phyloP scores from a whole-genome alignment of 2,113 vertebrate genomes.

The Carassius gibelio region DNA sequence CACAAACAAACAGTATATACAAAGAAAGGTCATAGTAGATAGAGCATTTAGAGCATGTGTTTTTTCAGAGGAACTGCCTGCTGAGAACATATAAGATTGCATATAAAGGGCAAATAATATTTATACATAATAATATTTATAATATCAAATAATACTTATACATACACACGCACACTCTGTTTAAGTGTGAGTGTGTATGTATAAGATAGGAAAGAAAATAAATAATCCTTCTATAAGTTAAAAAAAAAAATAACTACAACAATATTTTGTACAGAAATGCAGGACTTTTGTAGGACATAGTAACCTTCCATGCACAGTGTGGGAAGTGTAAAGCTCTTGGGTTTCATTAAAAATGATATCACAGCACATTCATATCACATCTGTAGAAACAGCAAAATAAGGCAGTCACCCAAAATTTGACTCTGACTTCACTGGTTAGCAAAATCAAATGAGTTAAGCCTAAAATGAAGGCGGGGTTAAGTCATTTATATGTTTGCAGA shows the following conservation, averaged over 20 bases:
- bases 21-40: not conserved
- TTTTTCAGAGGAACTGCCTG: not conserved
- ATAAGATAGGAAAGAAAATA: not conserved
- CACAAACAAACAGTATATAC: not conserved
- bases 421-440: not conserved
- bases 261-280: not conserved
- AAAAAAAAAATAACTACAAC: not conserved
- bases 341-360: not conserved
- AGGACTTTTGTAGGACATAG: not conserved
- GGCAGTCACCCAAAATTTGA: not conserved
- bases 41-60: not conserved
- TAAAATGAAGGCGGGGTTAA: not conserved
- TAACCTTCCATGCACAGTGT: not conserved
- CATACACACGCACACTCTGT: not conserved
- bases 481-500: no score
- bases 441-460: not conserved
- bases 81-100: not conserved
- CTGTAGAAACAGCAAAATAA: not conserved
- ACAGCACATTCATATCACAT: not conserved
- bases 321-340: not conserved
- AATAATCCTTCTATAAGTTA: not conserved
- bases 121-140: not conserved
- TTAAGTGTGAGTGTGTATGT: not conserved
- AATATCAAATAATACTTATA: no score
- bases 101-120: not conserved